phyloP scores from a whole-genome alignment of 2,888 invertebrate species.

The Megalurothrips usitatus region DNA sequence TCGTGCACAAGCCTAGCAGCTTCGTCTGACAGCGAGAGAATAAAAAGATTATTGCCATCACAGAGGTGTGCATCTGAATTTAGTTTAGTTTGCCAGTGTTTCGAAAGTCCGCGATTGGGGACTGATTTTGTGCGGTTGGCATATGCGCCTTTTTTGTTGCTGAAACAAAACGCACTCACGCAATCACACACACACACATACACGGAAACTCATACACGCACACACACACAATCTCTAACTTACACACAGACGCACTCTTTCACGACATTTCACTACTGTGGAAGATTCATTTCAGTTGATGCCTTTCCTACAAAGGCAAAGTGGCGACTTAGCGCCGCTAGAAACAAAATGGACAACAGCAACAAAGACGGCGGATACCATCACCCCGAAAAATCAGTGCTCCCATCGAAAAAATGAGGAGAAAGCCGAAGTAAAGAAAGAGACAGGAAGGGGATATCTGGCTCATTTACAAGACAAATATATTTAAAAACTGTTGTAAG shows the following conservation, averaged over 20 bases:
- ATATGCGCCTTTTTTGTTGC: neutral
- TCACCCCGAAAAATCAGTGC: no score
- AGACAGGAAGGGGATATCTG: no score
- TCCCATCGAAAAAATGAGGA: no score
- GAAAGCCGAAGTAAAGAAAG: no score
- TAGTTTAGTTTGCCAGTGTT: neutral
- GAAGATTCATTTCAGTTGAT: conserved; percentile 4
- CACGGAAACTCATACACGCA: neutral
- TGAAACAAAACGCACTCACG: neutral
- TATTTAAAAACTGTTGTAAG: no score
- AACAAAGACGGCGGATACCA: no score
- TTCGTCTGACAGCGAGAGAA: neutral
- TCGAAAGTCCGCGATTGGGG: neutral
- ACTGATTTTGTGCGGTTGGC: neutral
- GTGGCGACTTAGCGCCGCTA: no score
- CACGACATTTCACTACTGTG: neutral
- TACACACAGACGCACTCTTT: neutral
- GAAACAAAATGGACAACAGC: no score
- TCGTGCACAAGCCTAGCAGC: neutral
- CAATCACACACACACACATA: neutral
- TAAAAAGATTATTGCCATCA: no score
- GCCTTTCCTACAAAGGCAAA: neutral
- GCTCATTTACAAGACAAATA: no score
- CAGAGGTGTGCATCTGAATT: neutral
- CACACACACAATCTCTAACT: neutral